A percentile compares a stretch with the other conserved stretches of the same genome.
phyloP scores from a whole-genome alignment of 1,140 invertebrate species.

The Drosophila takahashii region DNA sequence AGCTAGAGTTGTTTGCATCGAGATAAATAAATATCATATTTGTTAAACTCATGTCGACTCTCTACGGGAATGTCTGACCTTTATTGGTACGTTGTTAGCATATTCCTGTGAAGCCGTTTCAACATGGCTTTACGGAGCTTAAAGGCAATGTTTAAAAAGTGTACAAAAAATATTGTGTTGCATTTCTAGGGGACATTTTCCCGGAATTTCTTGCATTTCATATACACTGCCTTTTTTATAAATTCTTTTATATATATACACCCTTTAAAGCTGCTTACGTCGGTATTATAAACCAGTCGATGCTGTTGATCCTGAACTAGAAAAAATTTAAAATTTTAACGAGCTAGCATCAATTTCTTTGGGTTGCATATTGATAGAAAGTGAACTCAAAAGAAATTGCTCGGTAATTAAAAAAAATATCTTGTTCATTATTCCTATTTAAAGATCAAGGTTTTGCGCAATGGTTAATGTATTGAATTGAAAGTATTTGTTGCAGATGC shows the following conservation, averaged over 20 bases:
- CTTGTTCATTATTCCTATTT: no score
- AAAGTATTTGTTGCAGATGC: no score
- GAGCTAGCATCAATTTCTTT: no score
- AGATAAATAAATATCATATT: not conserved
- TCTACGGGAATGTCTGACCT: not conserved
- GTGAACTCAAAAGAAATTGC: no score
- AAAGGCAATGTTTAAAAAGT: not conserved
- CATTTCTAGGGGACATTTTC: not conserved
- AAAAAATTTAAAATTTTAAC: no score
- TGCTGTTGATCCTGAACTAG: no score
- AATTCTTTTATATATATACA: not conserved
- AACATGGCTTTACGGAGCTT: not conserved
- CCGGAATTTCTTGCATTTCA: no score
- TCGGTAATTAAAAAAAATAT: no score
- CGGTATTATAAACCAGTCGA: not conserved
- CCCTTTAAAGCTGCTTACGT: not conserved
- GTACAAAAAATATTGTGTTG: not conserved
- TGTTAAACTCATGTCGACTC: not conserved
- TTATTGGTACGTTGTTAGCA: not conserved
- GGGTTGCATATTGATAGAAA: no score
- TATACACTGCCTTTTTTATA: not conserved
- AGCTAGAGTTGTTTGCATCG: not conserved
- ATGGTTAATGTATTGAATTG: no score
- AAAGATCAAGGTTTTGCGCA: no score
- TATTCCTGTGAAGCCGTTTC: not conserved